These are phyloP conservation scores for Barbus barbus DNA, from an alignment of 2,113 vertebrate species.

Conservation along the genomic window DNA sequence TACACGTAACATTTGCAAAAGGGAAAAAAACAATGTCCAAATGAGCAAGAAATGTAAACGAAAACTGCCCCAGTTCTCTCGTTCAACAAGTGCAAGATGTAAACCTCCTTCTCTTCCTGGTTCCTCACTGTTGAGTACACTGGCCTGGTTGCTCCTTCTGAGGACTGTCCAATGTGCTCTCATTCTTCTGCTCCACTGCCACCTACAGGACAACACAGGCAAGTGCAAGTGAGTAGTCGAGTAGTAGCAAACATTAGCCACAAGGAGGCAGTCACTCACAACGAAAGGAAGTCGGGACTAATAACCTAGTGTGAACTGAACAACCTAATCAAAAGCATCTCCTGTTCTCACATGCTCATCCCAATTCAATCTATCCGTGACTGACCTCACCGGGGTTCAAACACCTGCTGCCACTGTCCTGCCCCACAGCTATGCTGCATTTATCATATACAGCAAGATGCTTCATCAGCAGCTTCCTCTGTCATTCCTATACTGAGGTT, in stretches of 20 bases:
- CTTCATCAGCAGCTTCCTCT: not conserved
- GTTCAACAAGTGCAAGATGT: slow-evolving; percentile 52
- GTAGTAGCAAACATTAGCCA: slow-evolving; percentile 20
- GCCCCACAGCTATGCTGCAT: slow-evolving; percentile 3
- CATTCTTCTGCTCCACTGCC: slow-evolving; percentile 83
- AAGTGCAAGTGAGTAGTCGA: not conserved
- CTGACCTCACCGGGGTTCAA: not conserved
- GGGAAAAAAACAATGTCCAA: not conserved
- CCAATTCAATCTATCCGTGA: not conserved
- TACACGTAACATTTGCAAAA: no score
- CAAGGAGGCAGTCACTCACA: slow-evolving; percentile 24
- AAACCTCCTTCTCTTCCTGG: not conserved
- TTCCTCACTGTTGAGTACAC: slow-evolving; percentile 77
- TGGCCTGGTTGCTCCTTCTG: slow-evolving; percentile 72
- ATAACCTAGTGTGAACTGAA: not conserved
- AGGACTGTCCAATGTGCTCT: slow-evolving; percentile 68
- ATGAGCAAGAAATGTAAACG: slow-evolving; percentile 12
- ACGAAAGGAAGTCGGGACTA: not conserved
- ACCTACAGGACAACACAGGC: slow-evolving; percentile 72
- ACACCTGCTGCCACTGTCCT: not conserved
- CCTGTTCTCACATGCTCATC: not conserved
- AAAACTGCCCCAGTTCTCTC: slow-evolving; percentile 1
- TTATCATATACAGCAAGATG: slow-evolving; percentile 1
- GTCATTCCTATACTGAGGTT: not conserved
- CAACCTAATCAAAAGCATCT: not conserved